Evolutionary conservation across 2,113 vertebrate species (phyloP), one percentile per base, ranked within the genome.

Genomic region (Megaleporinus macrocephalus): DNA sequence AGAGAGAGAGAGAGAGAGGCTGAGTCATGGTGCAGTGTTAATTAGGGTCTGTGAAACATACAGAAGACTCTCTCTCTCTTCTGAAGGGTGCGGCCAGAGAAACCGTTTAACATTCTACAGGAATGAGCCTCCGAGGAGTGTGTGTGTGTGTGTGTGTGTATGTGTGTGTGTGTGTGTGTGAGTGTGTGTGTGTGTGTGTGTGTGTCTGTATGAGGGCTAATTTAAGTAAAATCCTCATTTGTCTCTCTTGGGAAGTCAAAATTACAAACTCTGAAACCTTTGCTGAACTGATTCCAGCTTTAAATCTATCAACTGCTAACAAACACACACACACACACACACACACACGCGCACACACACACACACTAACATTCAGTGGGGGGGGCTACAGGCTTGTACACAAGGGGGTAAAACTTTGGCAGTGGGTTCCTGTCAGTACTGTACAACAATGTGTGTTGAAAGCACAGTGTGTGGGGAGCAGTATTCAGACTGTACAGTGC

Each of bases 21-120:
- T 84, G 85, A 84, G 75, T 86, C 85, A 86, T 59, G 73, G 79
- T 86, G 59, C 82, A 29, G 27, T 65, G 71, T 72, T 75, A 75
- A 84, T 72, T 71, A 59, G 33, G 70, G 69, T 18, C 63, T 76
- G 26, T 41, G 47, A 73, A 62, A 73, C 61, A 51, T 18, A 79
- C 66, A 76, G 33, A 83, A 55, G 66, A 57, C 78, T 57, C 82
- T 73, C 73, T 73, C 73, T 82, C 62, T 78, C 44, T 47, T 79
- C 26, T 81, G 72, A 84, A 77, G 82, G 85, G 79, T 72, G 85
- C 74, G 82, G 82, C 79, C 78, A 51, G 81, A 75, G 73, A 80
- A 86, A 75, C 70, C 41, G 4, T 44, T 44, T 44, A 9, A 44
- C 44, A 74, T 81, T 82, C n/a, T 75, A 33, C 62, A 84, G 55